phyloP scores from a whole-genome alignment of 2,888 invertebrate species.

The Catotricha subobsoleta region DNA sequence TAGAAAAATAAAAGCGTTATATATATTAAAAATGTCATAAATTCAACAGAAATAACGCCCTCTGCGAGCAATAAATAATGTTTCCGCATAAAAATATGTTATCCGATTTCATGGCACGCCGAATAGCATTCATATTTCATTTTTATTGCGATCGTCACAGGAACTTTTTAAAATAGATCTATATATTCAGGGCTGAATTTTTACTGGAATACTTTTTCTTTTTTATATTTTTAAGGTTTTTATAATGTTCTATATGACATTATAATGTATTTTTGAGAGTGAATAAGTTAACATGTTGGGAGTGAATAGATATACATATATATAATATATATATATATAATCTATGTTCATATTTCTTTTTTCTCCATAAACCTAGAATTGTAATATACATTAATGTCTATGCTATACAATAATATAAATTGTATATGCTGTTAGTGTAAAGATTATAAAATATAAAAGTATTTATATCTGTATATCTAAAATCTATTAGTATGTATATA shows the following conservation, averaged over 20 bases:
- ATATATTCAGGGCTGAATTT: constrained; percentile 2
- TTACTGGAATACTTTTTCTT: no score
- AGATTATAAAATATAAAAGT: no score
- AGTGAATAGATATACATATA: no score
- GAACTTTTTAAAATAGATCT: constrained; percentile 2
- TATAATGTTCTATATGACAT: background rate
- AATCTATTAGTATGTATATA: no score
- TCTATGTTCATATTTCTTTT: no score
- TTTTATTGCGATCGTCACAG: constrained; percentile 16
- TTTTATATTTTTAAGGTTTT: background rate
- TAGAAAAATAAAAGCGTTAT: background rate
- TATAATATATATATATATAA: no score
- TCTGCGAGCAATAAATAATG: constrained; percentile 26
- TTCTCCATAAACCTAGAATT: no score
- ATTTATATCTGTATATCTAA: no score
- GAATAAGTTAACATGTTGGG: no score
- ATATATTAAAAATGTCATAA: constrained; percentile 8
- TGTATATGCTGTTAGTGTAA: no score
- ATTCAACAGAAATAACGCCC: constrained; percentile 17
- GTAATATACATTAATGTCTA: no score
- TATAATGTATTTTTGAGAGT: background rate
- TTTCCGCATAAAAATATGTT: constrained; percentile 26
- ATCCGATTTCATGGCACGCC: constrained; percentile 28
- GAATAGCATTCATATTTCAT: constrained; percentile 25
- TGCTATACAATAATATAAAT: no score